A percentile compares a stretch with the other conserved stretches of the same genome.
These are phyloP conservation scores for Bos indicus DNA, from an alignment of 2,113 vertebrate genomes.

Conservation along the genomic window DNA sequence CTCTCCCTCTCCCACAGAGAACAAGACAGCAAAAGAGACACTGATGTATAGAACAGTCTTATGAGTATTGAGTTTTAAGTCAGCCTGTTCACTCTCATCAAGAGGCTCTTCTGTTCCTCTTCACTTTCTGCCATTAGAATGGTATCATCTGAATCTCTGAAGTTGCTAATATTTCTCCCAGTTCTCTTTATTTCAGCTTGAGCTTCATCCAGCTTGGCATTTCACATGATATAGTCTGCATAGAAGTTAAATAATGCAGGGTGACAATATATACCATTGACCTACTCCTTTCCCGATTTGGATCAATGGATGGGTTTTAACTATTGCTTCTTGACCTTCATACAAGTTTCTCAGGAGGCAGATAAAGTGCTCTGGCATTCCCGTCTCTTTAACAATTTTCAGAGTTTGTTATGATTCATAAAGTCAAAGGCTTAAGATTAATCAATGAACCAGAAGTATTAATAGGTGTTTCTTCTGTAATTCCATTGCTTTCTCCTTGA, in stretches of 20 bases:
- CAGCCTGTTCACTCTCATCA: background rate
- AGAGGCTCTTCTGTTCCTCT: background rate
- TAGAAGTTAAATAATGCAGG: background rate
- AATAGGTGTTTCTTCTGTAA: background rate
- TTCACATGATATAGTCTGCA: background rate
- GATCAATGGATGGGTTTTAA: background rate
- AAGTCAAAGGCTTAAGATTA: background rate
- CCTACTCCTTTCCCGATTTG: background rate
- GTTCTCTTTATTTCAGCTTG: background rate
- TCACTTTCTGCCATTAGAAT: background rate
- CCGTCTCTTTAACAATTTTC: background rate
- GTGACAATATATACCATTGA: background rate
- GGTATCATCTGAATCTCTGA: background rate
- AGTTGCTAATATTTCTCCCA: background rate
- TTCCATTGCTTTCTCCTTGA: background rate
- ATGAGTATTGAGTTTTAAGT: background rate
- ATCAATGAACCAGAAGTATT: background rate
- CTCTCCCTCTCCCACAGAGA: too few species aligned
- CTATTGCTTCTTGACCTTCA: background rate
- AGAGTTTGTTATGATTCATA: background rate
- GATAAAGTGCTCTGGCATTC: background rate
- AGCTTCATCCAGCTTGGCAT: background rate
- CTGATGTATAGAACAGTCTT: too few species aligned
- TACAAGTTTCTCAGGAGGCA: background rate
- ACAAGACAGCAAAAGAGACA: too few species aligned